Base-by-base conservation (phyloP, 1,140 invertebrate genomes). In the Lineus longissimus region DNA sequence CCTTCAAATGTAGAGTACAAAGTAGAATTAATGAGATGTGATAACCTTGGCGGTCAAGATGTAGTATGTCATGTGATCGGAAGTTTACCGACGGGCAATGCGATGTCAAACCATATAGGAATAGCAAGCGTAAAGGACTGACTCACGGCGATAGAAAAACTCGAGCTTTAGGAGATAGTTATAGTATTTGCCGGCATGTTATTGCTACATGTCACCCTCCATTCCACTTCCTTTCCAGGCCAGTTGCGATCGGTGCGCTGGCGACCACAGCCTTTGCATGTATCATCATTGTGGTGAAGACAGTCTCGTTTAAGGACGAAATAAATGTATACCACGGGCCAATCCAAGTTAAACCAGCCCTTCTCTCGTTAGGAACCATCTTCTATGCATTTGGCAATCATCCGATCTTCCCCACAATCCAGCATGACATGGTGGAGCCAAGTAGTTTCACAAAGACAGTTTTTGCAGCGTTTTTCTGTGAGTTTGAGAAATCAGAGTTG, bases 301-400 rank as follows among this genome's bases (percentile, higher is more conserved):
- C 75, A 19, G 55, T 62, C 13, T n/a, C 41, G 19, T 23, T 25
- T n/a, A n/a, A 33, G 13, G 15, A 36, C 58, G 45, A 40, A 25
- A 36, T 57, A 17, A 55, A 63, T 11, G 57, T 75, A 22, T n/a
- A 62, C 54, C 67, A 75, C 55, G 31, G 36, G 6, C 23, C 63
- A 47, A 45, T 68, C 25, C 55, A 64, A 17, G 58, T 78, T 55
- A 70, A 63, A 19, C 70, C 76, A 47, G 6, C n/a, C 19, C n/a
- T 51, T n/a, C 6, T 51, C 6, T 6, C 47, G n/a, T 78, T 84
- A 56, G 83, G 83, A 2, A 84, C 81, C 1, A 79, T 81, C 55
- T 76, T 82, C 43, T 84, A 83, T 59, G 79, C 82, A 17, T 81
- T 80, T 60, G 80, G 81, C 15, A 82, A 81, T 7, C 81, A 82